These are phyloP conservation scores for Chrysomela aeneicollis DNA, from an alignment of 2,888 invertebrate species.

Conservation along the genomic window DNA sequence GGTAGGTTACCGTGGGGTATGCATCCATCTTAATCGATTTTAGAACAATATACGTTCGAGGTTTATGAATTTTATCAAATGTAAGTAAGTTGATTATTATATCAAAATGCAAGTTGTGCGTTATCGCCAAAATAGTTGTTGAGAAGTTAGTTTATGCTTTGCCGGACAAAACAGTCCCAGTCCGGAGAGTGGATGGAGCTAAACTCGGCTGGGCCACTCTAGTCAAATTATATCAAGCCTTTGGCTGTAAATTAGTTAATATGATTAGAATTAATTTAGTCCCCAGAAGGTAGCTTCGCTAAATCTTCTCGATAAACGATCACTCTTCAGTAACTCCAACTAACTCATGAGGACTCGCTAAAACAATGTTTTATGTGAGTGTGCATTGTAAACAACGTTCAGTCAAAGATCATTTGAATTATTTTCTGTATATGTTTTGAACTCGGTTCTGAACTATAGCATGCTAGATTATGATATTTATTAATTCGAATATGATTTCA, in stretches of 20 bases:
- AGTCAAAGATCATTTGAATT: too few relatives aligned
- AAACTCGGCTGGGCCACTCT: constrained; percentile 59
- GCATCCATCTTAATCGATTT: constrained; percentile 56
- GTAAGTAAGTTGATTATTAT: constrained; percentile 56
- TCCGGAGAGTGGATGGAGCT: constrained; percentile 46
- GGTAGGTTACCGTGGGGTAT: constrained; percentile 48
- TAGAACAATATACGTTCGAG: constrained; percentile 58
- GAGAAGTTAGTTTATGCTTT: constrained; percentile 61
- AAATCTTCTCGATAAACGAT: constrained; percentile 10
- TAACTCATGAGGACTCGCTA: too few relatives aligned
- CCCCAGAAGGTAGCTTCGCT: constrained; percentile 25
- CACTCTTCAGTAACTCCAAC: neutral
- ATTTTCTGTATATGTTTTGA: too few relatives aligned
- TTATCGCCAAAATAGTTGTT: constrained; percentile 61
- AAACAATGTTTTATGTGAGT: too few relatives aligned
- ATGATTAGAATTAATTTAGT: constrained; percentile 59
- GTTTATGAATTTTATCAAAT: constrained; percentile 61
- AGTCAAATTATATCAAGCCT: constrained; percentile 62
- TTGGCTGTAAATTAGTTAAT: constrained; percentile 60
- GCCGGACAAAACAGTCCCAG: constrained; percentile 50
- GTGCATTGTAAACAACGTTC: too few relatives aligned
- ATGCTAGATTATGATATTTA: too few relatives aligned
- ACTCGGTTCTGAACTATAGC: too few relatives aligned
- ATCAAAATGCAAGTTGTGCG: constrained; percentile 60
- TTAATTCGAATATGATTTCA: too few relatives aligned